Base-by-base conservation (phyloP, 2,113 vertebrate species). In the Brachyistius frenatus region DNA sequence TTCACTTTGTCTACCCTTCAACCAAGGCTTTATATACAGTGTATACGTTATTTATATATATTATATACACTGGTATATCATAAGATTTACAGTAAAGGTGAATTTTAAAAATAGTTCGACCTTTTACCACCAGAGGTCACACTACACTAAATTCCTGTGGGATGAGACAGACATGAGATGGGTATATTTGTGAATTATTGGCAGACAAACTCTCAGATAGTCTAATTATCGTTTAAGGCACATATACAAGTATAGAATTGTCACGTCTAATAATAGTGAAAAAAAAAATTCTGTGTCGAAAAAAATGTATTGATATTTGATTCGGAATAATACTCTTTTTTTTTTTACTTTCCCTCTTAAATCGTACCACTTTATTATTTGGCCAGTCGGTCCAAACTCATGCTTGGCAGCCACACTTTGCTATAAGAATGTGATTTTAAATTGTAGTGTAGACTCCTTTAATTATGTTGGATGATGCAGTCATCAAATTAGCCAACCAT, bases 51-150 rank as follows among this genome's bases (percentile, higher is more conserved):
- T 23, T 23, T 23, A 23, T 23, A 23, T 23, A 23, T 23, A 23
- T 23, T 23, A 23, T 23, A 23, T 23, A 23, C 23, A 23, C 23
- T 23, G 23, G 23, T 50, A 50, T 3, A 5, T 7, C 2, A 16
- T 16, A 1, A 52, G 15, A 67, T 31, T 56, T 61, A 15, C 6
- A 63, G 35, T 35, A 35, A 36, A 66, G 1, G 6, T 67, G 5
- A 5, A 67, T 52, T 52, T 32, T 11, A 2, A n/a, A 63, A 35
- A 4, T 39, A 7, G 50, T 5, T 11, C 11, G 2, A 15, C 14
- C 0, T 80, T 69, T 56, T 1, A 70, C 87, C 90, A 86, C 68
- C 73, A 92, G 90, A 66, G 68, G 88, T 61, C 87, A 9, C 36
- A 60, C 32, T 14, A 9, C 30, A 69, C 7, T 16, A 44, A n/a